phyloP scores from a whole-genome alignment of 1,140 invertebrate species.

The Antheraea mylitta region DNA sequence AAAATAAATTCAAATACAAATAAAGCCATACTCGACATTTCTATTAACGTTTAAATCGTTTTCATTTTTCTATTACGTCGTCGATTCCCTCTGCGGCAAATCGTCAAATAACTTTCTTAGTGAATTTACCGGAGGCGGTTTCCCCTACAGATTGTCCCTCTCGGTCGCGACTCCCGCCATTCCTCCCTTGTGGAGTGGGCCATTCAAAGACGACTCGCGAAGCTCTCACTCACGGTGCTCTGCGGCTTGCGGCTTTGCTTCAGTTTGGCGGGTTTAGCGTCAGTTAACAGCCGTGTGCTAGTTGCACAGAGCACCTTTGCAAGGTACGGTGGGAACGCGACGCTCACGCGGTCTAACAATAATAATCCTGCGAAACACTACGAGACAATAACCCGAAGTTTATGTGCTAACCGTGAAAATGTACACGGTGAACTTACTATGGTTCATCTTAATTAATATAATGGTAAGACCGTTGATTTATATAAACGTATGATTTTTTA shows the following conservation, averaged over 20 bases:
- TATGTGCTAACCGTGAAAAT: conserved; percentile 60
- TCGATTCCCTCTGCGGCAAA: conserved; percentile 50
- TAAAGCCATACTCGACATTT: neutral
- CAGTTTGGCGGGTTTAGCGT: conserved; percentile 72
- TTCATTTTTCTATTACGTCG: conserved; percentile 56
- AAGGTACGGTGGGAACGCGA: conserved; percentile 47
- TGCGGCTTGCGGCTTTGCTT: conserved; percentile 48
- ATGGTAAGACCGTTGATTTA: conserved; percentile 50
- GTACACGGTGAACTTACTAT: conserved; percentile 44
- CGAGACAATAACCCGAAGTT: conserved; percentile 33
- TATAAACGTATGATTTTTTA: conserved; percentile 11
- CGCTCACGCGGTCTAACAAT: conserved; percentile 35
- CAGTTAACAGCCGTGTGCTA: conserved; percentile 51
- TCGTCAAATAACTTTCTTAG: conserved; percentile 76
- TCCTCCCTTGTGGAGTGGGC: conserved; percentile 71
- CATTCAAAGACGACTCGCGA: conserved; percentile 71
- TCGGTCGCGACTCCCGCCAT: conserved; percentile 60
- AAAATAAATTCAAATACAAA: neutral
- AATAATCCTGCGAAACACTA: conserved; percentile 27
- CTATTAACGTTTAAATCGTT: conserved; percentile 40
- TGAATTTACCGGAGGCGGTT: conserved; percentile 73
- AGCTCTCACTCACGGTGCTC: conserved; percentile 56
- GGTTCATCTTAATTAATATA: conserved; percentile 50
- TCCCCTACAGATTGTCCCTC: conserved; percentile 72
- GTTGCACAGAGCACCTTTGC: conserved; percentile 31